phyloP scores from a whole-genome alignment of 1,140 invertebrate species.

The Chlorops oryzae region DNA sequence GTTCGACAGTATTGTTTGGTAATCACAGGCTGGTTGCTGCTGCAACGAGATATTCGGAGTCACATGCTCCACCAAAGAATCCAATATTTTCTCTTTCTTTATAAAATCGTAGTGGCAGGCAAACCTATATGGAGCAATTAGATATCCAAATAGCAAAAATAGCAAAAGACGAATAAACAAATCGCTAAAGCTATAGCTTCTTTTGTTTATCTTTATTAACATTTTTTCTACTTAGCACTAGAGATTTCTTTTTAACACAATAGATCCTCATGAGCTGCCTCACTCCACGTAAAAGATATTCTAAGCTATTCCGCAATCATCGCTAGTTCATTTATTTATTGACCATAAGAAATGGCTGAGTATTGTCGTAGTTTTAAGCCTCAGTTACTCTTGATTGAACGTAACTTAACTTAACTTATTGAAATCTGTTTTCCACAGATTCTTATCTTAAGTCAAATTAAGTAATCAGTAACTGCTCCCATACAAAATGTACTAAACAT shows the following conservation, averaged over 20 bases:
- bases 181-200: slow-evolving; percentile 29
- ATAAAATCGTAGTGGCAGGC: slow-evolving; percentile 42
- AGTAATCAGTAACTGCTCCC: too few relatives aligned
- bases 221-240: slow-evolving; percentile 15
- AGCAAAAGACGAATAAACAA: slow-evolving; percentile 21
- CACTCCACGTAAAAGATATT: too few relatives aligned
- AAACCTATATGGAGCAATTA: slow-evolving; percentile 37
- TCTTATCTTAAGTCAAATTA: too few relatives aligned
- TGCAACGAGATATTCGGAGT: slow-evolving; percentile 32
- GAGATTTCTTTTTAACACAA: not conserved
- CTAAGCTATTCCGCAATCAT: too few relatives aligned
- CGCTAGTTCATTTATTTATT: too few relatives aligned
- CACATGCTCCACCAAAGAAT: slow-evolving; percentile 23
- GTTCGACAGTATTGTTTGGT: slow-evolving; percentile 31
- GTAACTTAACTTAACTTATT: too few relatives aligned
- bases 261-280: too few relatives aligned
- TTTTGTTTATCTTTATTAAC: slow-evolving; percentile 27
- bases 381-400: too few relatives aligned
- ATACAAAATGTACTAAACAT: too few relatives aligned
- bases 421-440: too few relatives aligned
- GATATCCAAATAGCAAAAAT: slow-evolving; percentile 29
- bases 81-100: slow-evolving; percentile 23
- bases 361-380: too few relatives aligned
- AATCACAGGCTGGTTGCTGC: slow-evolving; percentile 28
- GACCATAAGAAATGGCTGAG: too few relatives aligned